A percentile compares a stretch with the other conserved stretches of the same genome.
These are phyloP conservation scores for Drosophila anceps DNA, from an alignment of 2,888 invertebrate species.

Conservation along the genomic window DNA sequence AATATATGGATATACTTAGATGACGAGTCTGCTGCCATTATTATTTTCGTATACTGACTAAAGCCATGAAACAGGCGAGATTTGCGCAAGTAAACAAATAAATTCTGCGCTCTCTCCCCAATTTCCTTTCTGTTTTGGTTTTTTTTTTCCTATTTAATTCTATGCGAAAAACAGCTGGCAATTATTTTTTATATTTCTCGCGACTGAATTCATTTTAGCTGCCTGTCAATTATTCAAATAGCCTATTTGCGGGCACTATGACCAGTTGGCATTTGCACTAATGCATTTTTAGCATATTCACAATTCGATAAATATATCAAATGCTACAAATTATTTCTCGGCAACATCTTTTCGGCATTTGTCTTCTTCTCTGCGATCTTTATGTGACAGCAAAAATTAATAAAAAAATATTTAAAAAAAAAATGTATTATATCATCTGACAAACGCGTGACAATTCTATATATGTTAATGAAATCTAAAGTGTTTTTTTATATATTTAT, in stretches of 20 bases:
- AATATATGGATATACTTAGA: slow-evolving; percentile 25
- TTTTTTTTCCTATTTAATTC: not conserved
- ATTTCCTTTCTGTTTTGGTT: not conserved
- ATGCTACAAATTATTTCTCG: not conserved
- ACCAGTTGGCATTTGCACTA: slow-evolving; percentile 7
- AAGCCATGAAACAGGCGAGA: slow-evolving; percentile 27
- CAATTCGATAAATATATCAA: slow-evolving; percentile 7
- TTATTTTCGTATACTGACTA: slow-evolving; percentile 44
- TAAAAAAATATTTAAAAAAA: not conserved
- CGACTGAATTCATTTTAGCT: slow-evolving; percentile 23
- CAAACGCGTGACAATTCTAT: not conserved
- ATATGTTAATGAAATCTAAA: not conserved
- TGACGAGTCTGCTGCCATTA: slow-evolving; percentile 37
- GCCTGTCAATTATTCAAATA: slow-evolving; percentile 42
- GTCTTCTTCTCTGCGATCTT: slow-evolving; percentile 7
- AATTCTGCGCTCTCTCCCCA: slow-evolving; percentile 44
- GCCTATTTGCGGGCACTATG: not conserved
- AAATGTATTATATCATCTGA: slow-evolving; percentile 15
- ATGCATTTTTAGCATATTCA: not conserved
- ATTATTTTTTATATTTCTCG: slow-evolving; percentile 40
- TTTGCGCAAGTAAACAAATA: slow-evolving; percentile 65
- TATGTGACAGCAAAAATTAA: slow-evolving; percentile 13
- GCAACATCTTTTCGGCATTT: not conserved
- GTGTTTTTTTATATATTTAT: not conserved
- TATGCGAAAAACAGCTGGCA: slow-evolving; percentile 41